Evolutionary conservation across 2,113 vertebrate species (phyloP).

Genomic region (Pteropus alecto): DNA sequence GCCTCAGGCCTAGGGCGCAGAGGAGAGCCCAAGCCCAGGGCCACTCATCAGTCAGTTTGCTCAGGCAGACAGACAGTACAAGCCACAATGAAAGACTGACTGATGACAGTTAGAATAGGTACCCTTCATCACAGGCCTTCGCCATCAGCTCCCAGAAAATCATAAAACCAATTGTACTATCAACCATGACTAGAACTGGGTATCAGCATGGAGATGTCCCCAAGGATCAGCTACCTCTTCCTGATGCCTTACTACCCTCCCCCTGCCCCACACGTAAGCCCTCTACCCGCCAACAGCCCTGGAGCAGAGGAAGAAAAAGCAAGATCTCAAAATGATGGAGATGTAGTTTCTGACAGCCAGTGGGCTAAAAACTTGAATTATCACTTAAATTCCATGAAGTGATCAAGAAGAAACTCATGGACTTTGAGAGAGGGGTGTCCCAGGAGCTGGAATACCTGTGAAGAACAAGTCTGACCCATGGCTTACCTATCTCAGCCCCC

Average conservation of each 20-base stretch:
- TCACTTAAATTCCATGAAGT: background rate
- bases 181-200: fast-evolving
- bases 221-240: background rate
- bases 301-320: no score
- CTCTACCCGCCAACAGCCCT: background rate
- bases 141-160: background rate
- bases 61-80: background rate
- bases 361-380: background rate
- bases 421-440: background rate
- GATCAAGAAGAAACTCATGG: background rate
- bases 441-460: background rate
- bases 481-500: background rate
- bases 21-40: background rate
- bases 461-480: background rate
- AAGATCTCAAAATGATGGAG: background rate
- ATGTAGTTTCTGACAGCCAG: background rate
- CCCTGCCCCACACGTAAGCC: background rate
- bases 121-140: background rate
- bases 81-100: background rate
- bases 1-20: background rate
- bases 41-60: fast-evolving
- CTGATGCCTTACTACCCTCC: background rate
- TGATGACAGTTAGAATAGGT: background rate
- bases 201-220: background rate
- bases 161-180: background rate